Percentiles rank a stretch among this genome's conserved stretches.
phyloP scores from a whole-genome alignment of 2,888 invertebrate genomes.

The Elmis aenea region DNA sequence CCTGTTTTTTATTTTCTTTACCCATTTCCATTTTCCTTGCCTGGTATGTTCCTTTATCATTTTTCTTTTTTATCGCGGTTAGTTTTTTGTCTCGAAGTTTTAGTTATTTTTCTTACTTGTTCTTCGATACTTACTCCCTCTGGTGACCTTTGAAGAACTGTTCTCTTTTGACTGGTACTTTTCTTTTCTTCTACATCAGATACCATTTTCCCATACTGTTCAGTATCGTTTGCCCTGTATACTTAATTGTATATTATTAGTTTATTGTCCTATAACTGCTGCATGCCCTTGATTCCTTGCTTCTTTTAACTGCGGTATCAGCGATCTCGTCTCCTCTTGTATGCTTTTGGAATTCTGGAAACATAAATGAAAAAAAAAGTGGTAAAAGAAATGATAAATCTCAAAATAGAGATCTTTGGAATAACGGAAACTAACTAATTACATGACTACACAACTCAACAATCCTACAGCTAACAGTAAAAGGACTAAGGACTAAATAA shows the following conservation, averaged over 20 bases:
- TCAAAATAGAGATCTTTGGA: too few species aligned
- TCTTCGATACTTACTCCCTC: constrained; percentile 7
- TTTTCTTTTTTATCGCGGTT: too few species aligned
- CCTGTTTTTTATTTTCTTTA: too few species aligned
- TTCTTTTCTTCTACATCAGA: not conserved
- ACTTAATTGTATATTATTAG: constrained; percentile 4
- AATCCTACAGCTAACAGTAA: too few species aligned
- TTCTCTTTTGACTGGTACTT: constrained; percentile 5
- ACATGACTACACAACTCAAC: too few species aligned
- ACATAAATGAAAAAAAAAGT: too few species aligned
- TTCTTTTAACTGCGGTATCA: constrained; percentile 7
- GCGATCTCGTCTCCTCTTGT: constrained; percentile 2
- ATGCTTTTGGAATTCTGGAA: constrained; percentile 7
- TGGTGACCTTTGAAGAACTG: constrained; percentile 8
- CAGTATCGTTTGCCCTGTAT: constrained; percentile 3
- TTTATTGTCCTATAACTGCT: constrained; percentile 7
- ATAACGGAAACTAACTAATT: too few species aligned
- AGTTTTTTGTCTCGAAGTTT: constrained; percentile 9
- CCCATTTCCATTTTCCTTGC: too few species aligned
- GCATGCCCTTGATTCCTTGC: constrained; percentile 5
- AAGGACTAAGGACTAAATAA: too few species aligned
- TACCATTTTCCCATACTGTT: too few species aligned
- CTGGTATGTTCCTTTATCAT: too few species aligned
- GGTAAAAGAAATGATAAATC: too few species aligned
- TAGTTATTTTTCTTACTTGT: constrained; percentile 12